Evolutionary conservation across 2,113 vertebrate species (phyloP).

Genomic region (Cottus gobio): DNA sequence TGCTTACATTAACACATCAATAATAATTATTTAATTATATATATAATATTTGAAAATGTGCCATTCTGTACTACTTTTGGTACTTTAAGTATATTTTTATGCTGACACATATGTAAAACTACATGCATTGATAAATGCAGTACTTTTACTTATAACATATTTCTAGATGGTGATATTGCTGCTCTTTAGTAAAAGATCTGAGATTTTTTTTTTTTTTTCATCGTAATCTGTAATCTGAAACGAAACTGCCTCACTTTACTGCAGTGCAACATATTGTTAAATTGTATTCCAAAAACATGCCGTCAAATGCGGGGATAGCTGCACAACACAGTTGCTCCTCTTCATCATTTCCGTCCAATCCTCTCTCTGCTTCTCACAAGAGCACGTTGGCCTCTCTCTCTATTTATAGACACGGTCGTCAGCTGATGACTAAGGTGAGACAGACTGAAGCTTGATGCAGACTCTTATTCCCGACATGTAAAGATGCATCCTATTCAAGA

Average conservation of each 20-base stretch:
- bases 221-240: no score
- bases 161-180: neutral
- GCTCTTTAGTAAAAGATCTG: no score
- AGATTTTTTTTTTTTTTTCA: no score
- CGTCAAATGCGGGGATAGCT: neutral
- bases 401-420: slow-evolving; percentile 50
- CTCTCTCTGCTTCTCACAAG: slow-evolving; percentile 23
- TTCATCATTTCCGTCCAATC: slow-evolving; percentile 17
- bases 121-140: neutral
- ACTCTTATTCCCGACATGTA: slow-evolving; percentile 14
- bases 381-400: slow-evolving; percentile 14
- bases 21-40: neutral
- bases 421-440: slow-evolving; percentile 27
- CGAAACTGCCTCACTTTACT: neutral
- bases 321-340: slow-evolving; percentile 6
- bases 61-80: neutral
- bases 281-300: no score
- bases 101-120: neutral
- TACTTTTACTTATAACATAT: neutral
- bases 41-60: neutral
- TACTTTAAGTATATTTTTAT: neutral
- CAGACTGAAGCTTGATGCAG: slow-evolving; percentile 27
- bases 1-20: neutral
- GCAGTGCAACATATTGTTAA: neutral
- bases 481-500: slow-evolving; percentile 11